Conservation (phyloP, 2,888 invertebrate genomes). For the Philereme transversata region DNA sequence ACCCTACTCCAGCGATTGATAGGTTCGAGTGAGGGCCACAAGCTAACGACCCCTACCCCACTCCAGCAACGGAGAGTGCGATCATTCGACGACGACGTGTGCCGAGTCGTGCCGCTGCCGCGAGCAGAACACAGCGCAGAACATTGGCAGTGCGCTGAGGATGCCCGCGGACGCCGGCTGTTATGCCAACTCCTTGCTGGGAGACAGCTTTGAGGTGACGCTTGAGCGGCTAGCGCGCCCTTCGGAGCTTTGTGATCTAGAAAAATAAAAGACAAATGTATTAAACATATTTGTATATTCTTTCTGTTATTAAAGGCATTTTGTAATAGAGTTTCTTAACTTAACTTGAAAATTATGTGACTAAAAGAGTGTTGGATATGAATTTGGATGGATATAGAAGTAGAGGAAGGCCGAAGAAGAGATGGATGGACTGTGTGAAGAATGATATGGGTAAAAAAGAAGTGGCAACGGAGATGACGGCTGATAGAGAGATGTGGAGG, state of each 20-base stretch:
- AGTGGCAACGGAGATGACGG: too few species aligned
- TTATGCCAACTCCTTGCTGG: slow-evolving; percentile 74
- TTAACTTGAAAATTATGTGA: too few species aligned
- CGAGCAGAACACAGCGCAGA: slow-evolving; percentile 74
- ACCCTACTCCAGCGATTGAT: slow-evolving; percentile 21
- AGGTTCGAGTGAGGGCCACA: background rate
- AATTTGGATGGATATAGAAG: too few species aligned
- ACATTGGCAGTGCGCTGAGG: slow-evolving; percentile 67
- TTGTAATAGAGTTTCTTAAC: too few species aligned
- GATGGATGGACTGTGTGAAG: too few species aligned
- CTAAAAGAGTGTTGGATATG: too few species aligned
- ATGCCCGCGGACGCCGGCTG: slow-evolving; percentile 66
- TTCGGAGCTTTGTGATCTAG: slow-evolving; percentile 72
- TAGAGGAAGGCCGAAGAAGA: too few species aligned
- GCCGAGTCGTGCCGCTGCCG: slow-evolving; percentile 59
- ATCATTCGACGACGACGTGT: slow-evolving; percentile 58
- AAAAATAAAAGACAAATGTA: background rate
- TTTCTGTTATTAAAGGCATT: too few species aligned
- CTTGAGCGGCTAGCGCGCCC: slow-evolving; percentile 73
- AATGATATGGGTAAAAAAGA: too few species aligned
- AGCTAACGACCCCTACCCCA: background rate
- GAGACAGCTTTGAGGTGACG: slow-evolving; percentile 62
- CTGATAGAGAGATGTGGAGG: too few species aligned
- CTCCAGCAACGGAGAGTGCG: slow-evolving; percentile 20
- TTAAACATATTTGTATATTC: too few species aligned